Evolutionary conservation across 2,797 vertebrate species (phyloP).

Genomic region (Oreortyx pictus): DNA sequence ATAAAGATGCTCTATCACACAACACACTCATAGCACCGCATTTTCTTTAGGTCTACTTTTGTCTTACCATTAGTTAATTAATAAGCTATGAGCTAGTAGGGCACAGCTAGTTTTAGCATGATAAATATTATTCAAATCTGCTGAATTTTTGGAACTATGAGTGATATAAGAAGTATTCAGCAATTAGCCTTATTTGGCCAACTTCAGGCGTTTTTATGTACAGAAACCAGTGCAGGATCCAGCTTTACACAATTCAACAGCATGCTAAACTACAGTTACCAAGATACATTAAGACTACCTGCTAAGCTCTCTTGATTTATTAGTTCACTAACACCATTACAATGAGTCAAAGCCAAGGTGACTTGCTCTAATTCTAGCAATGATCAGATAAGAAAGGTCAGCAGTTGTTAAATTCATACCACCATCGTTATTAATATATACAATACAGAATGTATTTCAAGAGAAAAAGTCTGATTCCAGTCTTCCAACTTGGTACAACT

Average conservation of each 20-base stretch:
- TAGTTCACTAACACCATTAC: background rate
- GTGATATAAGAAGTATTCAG: background rate
- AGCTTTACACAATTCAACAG: background rate
- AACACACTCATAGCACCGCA: background rate
- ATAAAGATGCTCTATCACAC: background rate
- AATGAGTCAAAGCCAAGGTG: background rate
- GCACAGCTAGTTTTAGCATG: background rate
- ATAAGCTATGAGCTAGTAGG: background rate
- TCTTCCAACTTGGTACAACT: background rate
- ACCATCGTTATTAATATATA: background rate
- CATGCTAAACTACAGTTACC: background rate
- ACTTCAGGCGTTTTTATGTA: background rate
- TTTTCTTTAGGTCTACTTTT: background rate
- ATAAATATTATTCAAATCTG: background rate
- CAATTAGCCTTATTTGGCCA: background rate
- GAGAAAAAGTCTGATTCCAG: background rate
- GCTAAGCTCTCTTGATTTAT: background rate
- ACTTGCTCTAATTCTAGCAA: background rate
- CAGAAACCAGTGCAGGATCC: background rate
- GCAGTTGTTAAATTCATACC: background rate
- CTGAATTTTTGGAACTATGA: background rate
- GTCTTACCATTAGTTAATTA: background rate
- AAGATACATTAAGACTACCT: background rate
- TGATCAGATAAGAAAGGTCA: conserved; percentile 15
- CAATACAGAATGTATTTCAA: background rate